These are phyloP conservation scores for Patella vulgata DNA, from an alignment of 1,140 invertebrate species.

Conservation along the genomic window DNA sequence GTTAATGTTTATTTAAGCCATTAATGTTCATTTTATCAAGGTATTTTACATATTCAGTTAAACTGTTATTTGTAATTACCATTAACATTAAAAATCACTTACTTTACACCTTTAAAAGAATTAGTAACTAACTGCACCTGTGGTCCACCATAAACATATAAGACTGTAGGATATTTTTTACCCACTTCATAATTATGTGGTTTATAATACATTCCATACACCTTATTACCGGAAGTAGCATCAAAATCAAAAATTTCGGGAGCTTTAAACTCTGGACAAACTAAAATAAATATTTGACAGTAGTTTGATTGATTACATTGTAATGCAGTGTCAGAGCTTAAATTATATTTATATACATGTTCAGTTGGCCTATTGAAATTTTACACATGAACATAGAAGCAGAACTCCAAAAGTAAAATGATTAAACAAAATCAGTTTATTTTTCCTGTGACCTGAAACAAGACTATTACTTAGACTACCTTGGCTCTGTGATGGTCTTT, in stretches of 20 bases:
- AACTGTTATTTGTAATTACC: no score
- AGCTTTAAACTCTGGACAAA: conserved; percentile 42
- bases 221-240: conserved; percentile 71
- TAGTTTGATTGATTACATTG: no score
- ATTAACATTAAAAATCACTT: conserved; percentile 17
- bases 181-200: conserved; percentile 81
- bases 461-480: no score
- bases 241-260: conserved; percentile 80
- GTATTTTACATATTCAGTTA: no score
- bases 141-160: conserved; percentile 97
- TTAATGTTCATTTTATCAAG: background rate
- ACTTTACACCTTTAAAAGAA: conserved; percentile 83
- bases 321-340: no score
- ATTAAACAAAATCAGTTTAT: no score
- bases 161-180: conserved; percentile 89
- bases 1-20: background rate
- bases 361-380: background rate
- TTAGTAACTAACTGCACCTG: conserved; percentile 98
- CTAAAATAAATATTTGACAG: conserved; percentile 28
- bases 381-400: background rate
- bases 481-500: no score
- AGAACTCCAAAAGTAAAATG: no score
- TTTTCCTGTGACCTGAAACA: no score
- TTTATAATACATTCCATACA: conserved; percentile 93
- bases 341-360: no score